Base-by-base conservation (phyloP, 2,113 vertebrate species). In the Otocyon megalotis region DNA sequence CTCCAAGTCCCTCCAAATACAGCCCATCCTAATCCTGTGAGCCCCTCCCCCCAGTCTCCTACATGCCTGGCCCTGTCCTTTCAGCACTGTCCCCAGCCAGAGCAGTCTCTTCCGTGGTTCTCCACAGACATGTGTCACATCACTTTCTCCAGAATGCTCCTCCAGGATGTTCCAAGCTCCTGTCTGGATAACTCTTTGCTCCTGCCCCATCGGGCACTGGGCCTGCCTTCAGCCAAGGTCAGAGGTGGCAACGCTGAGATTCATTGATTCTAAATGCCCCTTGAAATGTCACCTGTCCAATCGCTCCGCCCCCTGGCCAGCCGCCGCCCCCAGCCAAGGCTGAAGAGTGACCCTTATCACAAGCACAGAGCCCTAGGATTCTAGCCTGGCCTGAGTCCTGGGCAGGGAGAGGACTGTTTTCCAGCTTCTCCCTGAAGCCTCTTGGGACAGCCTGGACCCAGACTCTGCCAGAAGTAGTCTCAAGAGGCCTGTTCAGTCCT, bases 301-400 rank as follows among this genome's bases (percentile, higher is more conserved):
- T 37, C 16, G 1, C 1, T 4, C 4, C 6, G 0, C 1, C 1
- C 56, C 2, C 37, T 43, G 43, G 43, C 43, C 43, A 43, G 43
- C 43, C 43, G 43, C 43, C 35, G 6, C 53, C 53, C 54, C 62
- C 16, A 0, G 0, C 19, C 69, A 50, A 81, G 85, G 48, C 56
- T 4, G 3, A 81, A 56, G 53, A 60, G 22, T 53, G 58, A 56
- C 32, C 19, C 32, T 56, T 16, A 32, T 43, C 43, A 43, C 58
- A 30, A 89, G 22, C 8, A 1, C 5, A 0, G 67, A 74, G 22
- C 56, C 63, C 37, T 17, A 15, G 37, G 30, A 19, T 20, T 53
- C 58, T 32, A 84, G 37, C 26, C 30, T 19, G 5, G 69, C 69
- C 53, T 30, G 48, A 22, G 15, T 37, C 65, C 71, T 65, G 60